Conservation (phyloP, 2,797 vertebrate species). For the Peromyscus melanophrys region DNA sequence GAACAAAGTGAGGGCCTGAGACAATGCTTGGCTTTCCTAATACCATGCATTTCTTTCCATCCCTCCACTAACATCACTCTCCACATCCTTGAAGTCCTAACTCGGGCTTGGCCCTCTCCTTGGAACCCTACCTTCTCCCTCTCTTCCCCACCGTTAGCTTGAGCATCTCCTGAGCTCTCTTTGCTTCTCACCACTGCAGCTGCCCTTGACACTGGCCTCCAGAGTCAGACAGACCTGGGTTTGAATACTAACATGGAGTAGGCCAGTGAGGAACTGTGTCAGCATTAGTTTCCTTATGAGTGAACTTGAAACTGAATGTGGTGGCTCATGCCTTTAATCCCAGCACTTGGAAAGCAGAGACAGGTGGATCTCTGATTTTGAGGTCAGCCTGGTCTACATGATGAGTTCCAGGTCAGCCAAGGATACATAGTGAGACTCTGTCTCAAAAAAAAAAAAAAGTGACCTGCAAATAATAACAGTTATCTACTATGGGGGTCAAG, state of each 20-base stretch:
- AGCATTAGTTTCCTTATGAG: constrained; percentile 9
- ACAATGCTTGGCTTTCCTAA: neutral
- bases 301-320: neutral
- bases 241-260: neutral
- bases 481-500: neutral
- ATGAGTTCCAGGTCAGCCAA: neutral
- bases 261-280: neutral
- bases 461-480: neutral
- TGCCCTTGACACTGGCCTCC: constrained; percentile 28
- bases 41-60: neutral
- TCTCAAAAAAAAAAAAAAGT: neutral
- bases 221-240: neutral
- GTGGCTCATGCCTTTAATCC: no score
- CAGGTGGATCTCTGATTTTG: neutral
- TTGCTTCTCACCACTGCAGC: neutral
- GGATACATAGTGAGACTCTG: neutral
- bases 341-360: neutral
- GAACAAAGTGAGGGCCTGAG: neutral
- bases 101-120: neutral
- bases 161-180: neutral
- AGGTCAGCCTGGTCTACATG: neutral
- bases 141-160: neutral
- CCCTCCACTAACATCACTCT: neutral
- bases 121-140: neutral
- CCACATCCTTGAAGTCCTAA: neutral